Conservation (phyloP, 1,140 invertebrate genomes). For the Caenorhabditis latens region DNA sequence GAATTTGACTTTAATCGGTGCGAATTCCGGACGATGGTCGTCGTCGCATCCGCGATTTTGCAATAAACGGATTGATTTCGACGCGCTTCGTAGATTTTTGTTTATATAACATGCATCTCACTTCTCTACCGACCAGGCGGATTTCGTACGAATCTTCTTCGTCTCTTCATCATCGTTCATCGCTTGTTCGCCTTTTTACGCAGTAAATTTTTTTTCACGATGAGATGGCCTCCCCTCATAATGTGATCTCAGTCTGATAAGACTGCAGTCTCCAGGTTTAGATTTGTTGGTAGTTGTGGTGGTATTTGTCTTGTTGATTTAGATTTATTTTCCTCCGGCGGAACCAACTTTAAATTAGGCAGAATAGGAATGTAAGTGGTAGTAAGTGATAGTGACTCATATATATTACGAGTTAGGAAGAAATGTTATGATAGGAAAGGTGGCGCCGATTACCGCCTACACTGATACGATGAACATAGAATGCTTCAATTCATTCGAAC, state of each 20-base stretch:
- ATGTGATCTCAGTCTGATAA: constrained; percentile 20
- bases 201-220: constrained; percentile 4
- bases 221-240: background rate
- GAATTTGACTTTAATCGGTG: constrained; percentile 46
- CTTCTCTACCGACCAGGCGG: constrained; percentile 4
- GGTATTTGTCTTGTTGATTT: constrained; percentile 7
- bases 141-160: constrained; percentile 32
- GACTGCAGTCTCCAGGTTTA: background rate
- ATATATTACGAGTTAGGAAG: background rate
- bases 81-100: constrained; percentile 51
- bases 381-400: background rate
- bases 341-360: background rate
- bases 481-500: background rate
- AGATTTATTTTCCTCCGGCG: background rate
- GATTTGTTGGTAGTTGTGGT: background rate
- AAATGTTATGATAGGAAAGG: constrained; percentile 11
- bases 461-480: background rate
- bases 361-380: background rate
- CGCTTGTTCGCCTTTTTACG: background rate
- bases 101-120: constrained; percentile 41
- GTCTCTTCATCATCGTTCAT: background rate
- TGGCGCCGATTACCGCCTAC: constrained; percentile 3
- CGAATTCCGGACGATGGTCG: constrained; percentile 12
- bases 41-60: background rate
- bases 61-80: constrained; percentile 52